Conservation (phyloP, 2,797 vertebrate genomes). For the Spondyliosoma cantharus region DNA sequence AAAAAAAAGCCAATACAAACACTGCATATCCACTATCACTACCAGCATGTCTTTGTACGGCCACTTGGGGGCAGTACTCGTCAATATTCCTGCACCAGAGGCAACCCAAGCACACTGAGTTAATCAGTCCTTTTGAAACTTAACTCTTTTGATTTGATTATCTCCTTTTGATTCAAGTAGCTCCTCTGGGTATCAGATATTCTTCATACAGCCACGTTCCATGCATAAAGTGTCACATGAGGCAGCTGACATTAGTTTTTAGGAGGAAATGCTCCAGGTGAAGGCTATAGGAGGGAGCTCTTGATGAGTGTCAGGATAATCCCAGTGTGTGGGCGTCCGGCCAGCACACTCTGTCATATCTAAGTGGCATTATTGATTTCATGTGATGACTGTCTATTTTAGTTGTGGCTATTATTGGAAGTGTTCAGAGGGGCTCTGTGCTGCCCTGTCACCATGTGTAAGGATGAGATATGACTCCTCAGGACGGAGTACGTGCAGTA, state of each 20-base stretch:
- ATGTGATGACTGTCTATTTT: conserved; percentile 77
- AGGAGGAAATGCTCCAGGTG: conserved; percentile 23
- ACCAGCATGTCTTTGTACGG: background rate
- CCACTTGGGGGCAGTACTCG: conserved; percentile 64
- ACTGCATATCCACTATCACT: too few relatives aligned
- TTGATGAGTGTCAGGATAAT: conserved; percentile 50
- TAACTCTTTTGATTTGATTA: background rate
- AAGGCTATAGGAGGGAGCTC: conserved; percentile 9
- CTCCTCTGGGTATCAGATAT: background rate
- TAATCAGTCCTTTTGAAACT: background rate
- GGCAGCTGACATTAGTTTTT: background rate
- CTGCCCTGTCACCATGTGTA: conserved; percentile 55
- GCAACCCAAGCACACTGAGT: background rate
- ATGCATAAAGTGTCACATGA: background rate
- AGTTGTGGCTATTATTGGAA: conserved; percentile 70
- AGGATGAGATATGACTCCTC: conserved; percentile 55
- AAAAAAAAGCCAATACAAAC: too few relatives aligned
- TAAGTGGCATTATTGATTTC: conserved; percentile 83
- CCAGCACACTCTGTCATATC: conserved; percentile 66
- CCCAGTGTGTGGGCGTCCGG: conserved; percentile 35
- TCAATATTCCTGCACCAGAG: background rate
- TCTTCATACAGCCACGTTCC: background rate
- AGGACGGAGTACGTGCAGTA: conserved; percentile 28
- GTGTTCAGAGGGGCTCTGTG: conserved; percentile 40
- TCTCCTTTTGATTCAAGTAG: background rate